phyloP scores from a whole-genome alignment of 2,797 vertebrate species.

The Tolypeutes matacus region DNA sequence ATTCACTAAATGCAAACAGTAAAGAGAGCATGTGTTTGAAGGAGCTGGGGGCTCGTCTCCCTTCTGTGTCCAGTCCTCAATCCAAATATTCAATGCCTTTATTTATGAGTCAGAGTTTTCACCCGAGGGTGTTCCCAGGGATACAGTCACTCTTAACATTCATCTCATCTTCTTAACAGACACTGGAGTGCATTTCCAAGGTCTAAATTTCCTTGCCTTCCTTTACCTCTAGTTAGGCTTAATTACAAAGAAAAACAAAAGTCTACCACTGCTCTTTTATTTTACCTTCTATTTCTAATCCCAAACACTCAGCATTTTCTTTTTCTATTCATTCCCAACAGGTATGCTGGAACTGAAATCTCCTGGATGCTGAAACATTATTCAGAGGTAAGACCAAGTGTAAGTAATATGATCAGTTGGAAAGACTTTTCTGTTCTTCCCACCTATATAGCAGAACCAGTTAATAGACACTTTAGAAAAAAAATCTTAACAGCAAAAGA shows the following conservation, averaged over 20 bases:
- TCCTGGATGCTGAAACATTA: neutral
- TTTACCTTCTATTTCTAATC: conserved; percentile 35
- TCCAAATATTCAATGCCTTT: neutral
- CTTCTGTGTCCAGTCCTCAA: neutral
- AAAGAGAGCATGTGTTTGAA: neutral
- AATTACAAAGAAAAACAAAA: conserved; percentile 17
- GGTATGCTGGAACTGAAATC: neutral
- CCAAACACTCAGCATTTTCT: neutral
- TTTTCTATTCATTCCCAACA: neutral
- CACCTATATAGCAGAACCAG: neutral
- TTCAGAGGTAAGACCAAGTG: neutral
- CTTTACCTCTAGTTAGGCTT: neutral
- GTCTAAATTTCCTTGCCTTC: conserved; percentile 13
- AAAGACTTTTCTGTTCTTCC: neutral
- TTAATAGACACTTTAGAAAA: neutral
- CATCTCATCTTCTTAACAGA: neutral
- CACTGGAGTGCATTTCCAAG: neutral
- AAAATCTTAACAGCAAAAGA: neutral
- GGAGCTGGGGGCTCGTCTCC: neutral
- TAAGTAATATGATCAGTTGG: neutral
- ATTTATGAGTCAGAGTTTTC: neutral
- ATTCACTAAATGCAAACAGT: neutral
- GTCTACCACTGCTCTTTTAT: neutral
- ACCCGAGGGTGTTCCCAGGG: neutral
- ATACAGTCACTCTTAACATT: neutral